Base-by-base conservation (phyloP, 2,888 invertebrate genomes). In the Athrips mouffetella region DNA sequence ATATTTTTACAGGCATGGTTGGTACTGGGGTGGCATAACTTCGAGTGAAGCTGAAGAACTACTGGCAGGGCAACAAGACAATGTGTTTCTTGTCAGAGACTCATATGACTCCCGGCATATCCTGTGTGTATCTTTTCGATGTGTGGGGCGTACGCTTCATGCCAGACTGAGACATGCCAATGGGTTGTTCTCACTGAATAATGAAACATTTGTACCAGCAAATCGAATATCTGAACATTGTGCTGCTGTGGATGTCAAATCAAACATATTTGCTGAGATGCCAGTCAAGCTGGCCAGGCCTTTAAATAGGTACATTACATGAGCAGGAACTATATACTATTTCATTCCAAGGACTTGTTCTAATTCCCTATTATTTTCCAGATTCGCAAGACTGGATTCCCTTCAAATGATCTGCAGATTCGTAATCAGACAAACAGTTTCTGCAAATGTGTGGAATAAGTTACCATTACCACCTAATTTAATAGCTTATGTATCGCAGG, bases 11-110 rank as follows among this genome's bases (percentile, higher is more conserved):
- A 88, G 92, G 78, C 83, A 87, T 72, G 86, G 88, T 45, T 94
- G 94, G 94, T 94, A 94, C 69, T 94, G 94, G 94, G 94, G 94
- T 48, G 92, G 93, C 25, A 90, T 94, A 59, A 91, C 91, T 20
- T 91, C 92, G 63, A 90, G 90, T 62, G 93, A 93, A 66, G 94
- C 94, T 10, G 93, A 94, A 66, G 90, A 91, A 58, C 89, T 92
- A 55, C 79, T 94, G 50, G 80, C 89, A 51, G 91, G 91, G 51
- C 92, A 92, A 69, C 91, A 92, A 55, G 93, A 94, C 66, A 94
- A 94, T 66, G 91, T 93, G 2, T 94, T 94, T 70, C 85, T 94
- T 58, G 92, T 94, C 1, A 81, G 94, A 57, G 94, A 94, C 72
- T 93, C 93, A 10, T 93, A 92, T 51, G 92, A 93, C 61, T 81